Percentiles rank a stretch among this genome's conserved stretches.
Conservation (phyloP, 2,113 vertebrate genomes). For the Arenaria interpres region DNA sequence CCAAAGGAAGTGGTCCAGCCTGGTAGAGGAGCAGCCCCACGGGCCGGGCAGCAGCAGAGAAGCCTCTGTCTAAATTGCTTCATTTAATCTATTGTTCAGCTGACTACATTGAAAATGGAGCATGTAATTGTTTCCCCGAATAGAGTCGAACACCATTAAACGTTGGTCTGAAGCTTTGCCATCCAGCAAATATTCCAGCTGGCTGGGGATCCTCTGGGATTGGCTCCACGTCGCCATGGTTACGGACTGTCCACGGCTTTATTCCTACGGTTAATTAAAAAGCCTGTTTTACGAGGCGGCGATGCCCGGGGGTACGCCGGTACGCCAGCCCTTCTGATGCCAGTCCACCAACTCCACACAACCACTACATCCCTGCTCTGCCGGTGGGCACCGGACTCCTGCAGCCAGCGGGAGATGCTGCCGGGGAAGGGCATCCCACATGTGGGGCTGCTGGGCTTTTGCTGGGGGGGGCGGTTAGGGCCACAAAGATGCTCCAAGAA, state of each 20-base stretch:
- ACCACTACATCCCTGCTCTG: neutral
- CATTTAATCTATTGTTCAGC: conserved; percentile 64
- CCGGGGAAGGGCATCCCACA: accelerated
- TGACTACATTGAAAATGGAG: conserved; percentile 63
- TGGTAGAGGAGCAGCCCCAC: neutral
- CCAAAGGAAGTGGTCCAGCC: neutral
- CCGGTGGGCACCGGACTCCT: accelerated
- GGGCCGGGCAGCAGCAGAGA: neutral
- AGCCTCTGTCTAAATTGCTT: conserved; percentile 33
- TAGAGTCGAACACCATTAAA: conserved; percentile 58
- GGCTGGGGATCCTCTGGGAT: conserved; percentile 60
- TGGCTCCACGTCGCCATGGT: conserved; percentile 60
- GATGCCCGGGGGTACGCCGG: neutral
- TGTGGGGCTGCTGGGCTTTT: accelerated
- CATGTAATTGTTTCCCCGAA: conserved; percentile 69
- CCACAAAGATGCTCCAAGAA: no score
- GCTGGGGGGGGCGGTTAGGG: no score
- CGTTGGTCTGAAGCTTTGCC: conserved; percentile 57
- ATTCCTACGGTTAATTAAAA: conserved; percentile 54
- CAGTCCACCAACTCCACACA: neutral
- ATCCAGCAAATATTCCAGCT: conserved; percentile 71
- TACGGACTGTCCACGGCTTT: conserved; percentile 51
- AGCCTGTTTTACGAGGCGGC: conserved; percentile 3
- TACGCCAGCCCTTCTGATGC: neutral
- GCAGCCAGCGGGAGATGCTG: neutral